Evolutionary conservation across 2,797 vertebrate species (phyloP).

Genomic region (Phalanger gymnotis): DNA sequence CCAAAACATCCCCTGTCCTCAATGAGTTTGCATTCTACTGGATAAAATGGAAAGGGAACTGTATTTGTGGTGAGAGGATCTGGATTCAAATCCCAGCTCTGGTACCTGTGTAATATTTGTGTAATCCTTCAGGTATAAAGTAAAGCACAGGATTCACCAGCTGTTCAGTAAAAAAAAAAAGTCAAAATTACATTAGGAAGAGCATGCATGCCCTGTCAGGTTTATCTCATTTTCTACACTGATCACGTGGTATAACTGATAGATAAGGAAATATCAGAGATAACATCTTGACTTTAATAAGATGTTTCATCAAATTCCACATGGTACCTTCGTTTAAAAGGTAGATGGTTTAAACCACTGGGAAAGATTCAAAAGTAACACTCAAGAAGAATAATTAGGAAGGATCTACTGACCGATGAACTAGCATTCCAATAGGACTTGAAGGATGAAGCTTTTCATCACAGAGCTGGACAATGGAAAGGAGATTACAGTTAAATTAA

Average conservation of each 20-base stretch:
- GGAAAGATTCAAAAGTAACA: constrained; percentile 6
- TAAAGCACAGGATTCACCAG: constrained; percentile 1
- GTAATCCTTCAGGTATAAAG: not conserved
- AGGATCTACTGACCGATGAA: constrained; percentile 30
- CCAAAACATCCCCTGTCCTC: too few species aligned
- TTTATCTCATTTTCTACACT: not conserved
- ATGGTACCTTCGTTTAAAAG: constrained; percentile 54
- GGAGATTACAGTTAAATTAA: not conserved
- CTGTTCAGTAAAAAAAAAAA: constrained; percentile 28
- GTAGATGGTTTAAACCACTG: constrained; percentile 53
- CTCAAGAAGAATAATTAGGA: constrained; percentile 37
- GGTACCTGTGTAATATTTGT: too few species aligned
- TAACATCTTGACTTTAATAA: constrained; percentile 34
- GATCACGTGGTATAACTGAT: constrained; percentile 21
- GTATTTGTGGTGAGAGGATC: not conserved
- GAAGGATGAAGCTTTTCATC: not conserved
- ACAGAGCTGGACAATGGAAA: constrained; percentile 36
- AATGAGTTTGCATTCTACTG: not conserved
- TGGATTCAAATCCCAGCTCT: not conserved
- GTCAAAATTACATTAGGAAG: not conserved
- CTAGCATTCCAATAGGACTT: not conserved
- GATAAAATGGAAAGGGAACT: not conserved
- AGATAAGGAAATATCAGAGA: not conserved
- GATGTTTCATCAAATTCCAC: constrained; percentile 46
- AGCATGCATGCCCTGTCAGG: constrained; percentile 34